Evolutionary conservation across 2,113 vertebrate species (phyloP), one percentile per base, ranked within the genome.

Genomic region (Chamaetylas fuelleborni): DNA sequence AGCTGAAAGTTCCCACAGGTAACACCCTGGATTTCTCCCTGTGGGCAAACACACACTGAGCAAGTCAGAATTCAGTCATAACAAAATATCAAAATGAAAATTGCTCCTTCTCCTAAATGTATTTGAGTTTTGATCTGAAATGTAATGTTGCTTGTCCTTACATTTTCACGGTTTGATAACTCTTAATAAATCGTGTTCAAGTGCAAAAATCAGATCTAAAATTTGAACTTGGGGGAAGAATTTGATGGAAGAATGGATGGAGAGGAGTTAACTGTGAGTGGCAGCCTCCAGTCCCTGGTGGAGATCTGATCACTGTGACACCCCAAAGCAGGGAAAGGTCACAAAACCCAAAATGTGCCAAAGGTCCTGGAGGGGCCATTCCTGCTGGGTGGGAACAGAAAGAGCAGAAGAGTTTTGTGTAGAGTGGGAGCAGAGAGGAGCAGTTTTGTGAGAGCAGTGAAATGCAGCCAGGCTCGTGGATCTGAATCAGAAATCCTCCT

Each of bases 71-170:
- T 88, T 84, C 56, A 84, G 2, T 33, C 12, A 19, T 5, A 15
- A 51, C 23, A 60, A 51, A 81, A 20, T 8, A 48, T 34, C 28
- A 40, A 40, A 72, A 40, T 9, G 3, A 51, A 92, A 70, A 62
- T 42, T 36, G 1, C 5, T 74, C 19, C 14, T 91, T 78, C 10
- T 81, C 24, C 61, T 72, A 47, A 56, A 67, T 17, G 11, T 19
- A 13, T 40, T 56, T 85, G 58, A 20, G 7, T 53, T 86, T 65
- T 81, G 20, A 26, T 25, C 14, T 58, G 54, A 58, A 93, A 38
- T 3, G 5, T 16, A 31, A 3, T 1, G 0, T 48, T 1, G 0
- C 40, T 33, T 3, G 8, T 61, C 65, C 36, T 34, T 48, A 91
- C 45, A 50, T 6, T 17, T 45, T 20, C 23, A 3, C 3, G 4